Percentiles rank a stretch among this genome's conserved stretches.
Evolutionary conservation across 2,113 vertebrate species (phyloP).

Genomic region (Sander vitreus): DNA sequence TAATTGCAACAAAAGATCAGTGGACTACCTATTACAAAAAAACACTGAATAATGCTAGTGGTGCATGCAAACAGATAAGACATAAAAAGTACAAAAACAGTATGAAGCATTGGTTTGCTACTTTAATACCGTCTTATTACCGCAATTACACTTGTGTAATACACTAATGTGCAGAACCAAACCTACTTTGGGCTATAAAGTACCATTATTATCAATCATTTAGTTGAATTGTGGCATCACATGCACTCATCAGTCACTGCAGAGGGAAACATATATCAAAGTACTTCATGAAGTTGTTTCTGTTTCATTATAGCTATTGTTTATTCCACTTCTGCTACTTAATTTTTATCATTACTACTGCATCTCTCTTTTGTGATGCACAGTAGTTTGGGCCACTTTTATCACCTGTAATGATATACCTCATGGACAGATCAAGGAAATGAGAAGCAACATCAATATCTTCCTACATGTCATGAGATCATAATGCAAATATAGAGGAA

Average conservation of each 20-base stretch:
- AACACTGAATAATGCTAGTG: neutral
- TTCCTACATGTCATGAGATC: constrained; percentile 15
- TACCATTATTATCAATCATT: constrained; percentile 22
- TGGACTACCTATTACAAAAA: neutral
- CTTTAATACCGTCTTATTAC: neutral
- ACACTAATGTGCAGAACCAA: neutral
- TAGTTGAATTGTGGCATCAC: neutral
- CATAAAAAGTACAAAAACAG: neutral
- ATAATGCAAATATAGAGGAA: constrained; percentile 38
- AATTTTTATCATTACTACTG: neutral
- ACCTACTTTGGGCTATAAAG: neutral
- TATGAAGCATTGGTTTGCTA: neutral
- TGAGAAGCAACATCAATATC: neutral
- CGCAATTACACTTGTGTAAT: constrained; percentile 12
- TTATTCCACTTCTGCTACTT: neutral
- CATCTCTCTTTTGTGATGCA: neutral
- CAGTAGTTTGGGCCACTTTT: neutral
- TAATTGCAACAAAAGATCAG: neutral
- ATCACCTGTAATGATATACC: constrained; percentile 34
- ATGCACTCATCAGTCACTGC: neutral
- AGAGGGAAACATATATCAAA: neutral
- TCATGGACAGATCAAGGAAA: neutral
- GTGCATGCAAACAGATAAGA: neutral
- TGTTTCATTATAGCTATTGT: neutral
- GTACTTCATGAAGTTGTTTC: neutral